Evolutionary conservation across 2,113 vertebrate species (phyloP).

Genomic region (Nycticryphes semicollaris): DNA sequence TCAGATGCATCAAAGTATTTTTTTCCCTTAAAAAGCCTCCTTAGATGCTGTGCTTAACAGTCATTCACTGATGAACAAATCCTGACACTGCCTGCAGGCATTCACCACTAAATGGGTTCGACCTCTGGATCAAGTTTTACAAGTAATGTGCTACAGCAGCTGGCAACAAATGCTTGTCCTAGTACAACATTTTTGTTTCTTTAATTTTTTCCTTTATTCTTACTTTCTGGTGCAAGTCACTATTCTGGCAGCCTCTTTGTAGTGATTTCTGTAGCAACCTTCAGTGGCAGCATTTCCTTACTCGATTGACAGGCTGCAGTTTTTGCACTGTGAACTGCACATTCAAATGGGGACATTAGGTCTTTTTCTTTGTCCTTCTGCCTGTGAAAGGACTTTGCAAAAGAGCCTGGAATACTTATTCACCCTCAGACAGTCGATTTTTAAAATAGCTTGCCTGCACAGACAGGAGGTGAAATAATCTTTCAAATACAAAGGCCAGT

Average conservation of each 20-base stretch:
- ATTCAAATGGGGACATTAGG: background rate
- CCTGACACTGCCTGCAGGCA: background rate
- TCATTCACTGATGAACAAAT: background rate
- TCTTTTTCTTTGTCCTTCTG: conserved; percentile 8
- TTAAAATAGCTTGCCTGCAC: background rate
- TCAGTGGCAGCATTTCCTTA: background rate
- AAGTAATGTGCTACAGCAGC: background rate
- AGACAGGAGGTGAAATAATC: conserved; percentile 9
- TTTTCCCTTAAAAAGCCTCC: background rate
- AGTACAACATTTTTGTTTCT: background rate
- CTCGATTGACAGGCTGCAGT: background rate
- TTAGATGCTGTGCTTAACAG: background rate
- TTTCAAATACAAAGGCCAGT: background rate
- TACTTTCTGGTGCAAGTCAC: background rate
- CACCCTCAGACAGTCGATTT: background rate
- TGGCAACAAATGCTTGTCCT: background rate
- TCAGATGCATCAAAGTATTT: background rate
- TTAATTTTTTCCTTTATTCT: background rate
- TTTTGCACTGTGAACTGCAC: background rate
- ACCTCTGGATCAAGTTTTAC: background rate
- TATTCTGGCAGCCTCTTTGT: background rate
- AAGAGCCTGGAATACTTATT: conserved; percentile 6
- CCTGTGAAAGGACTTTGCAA: background rate
- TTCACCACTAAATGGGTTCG: accelerated
- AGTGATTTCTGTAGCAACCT: background rate